Evolutionary conservation across 2,113 vertebrate species (phyloP).

Genomic region (Plectropomus leopardus): DNA sequence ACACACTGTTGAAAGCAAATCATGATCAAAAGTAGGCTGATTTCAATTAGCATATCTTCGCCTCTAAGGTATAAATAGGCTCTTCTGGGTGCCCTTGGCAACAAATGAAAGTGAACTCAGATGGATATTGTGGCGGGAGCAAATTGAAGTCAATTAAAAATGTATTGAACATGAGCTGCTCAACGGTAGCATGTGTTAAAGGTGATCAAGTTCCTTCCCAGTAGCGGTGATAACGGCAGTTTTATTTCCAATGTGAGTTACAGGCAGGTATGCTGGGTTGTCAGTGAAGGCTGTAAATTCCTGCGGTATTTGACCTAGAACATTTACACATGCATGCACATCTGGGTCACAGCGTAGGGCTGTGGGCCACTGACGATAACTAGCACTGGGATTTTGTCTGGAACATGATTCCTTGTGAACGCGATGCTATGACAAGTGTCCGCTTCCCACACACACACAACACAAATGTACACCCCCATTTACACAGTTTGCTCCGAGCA

Average conservation of each 20-base stretch:
- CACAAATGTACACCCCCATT: background rate
- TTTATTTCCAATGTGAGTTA: slow-evolving; percentile 24
- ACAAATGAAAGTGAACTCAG: background rate
- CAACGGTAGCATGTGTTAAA: slow-evolving; percentile 18
- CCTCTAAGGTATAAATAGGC: slow-evolving; percentile 32
- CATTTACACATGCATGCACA: slow-evolving; percentile 46
- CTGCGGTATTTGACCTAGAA: slow-evolving; percentile 40
- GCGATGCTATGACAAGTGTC: slow-evolving; percentile 1
- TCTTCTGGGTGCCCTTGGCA: background rate
- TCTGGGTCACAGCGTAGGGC: slow-evolving; percentile 42
- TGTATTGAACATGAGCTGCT: background rate
- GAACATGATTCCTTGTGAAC: slow-evolving; percentile 31
- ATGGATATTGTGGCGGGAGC: background rate
- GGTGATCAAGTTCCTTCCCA: slow-evolving; percentile 3
- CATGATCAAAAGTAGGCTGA: slow-evolving; percentile 4
- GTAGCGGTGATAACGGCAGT: slow-evolving; percentile 4
- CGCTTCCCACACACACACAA: background rate
- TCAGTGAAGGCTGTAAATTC: slow-evolving; percentile 34
- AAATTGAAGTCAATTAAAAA: slow-evolving; percentile 26
- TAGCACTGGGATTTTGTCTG: slow-evolving; percentile 12
- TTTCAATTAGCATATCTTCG: slow-evolving; percentile 41
- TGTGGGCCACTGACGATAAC: slow-evolving; percentile 40
- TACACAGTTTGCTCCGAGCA: background rate
- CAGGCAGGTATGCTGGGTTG: slow-evolving; percentile 3
- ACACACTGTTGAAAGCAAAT: slow-evolving; percentile 14